phyloP scores from a whole-genome alignment of 2,888 invertebrate genomes.

The Drosophila infuscata region DNA sequence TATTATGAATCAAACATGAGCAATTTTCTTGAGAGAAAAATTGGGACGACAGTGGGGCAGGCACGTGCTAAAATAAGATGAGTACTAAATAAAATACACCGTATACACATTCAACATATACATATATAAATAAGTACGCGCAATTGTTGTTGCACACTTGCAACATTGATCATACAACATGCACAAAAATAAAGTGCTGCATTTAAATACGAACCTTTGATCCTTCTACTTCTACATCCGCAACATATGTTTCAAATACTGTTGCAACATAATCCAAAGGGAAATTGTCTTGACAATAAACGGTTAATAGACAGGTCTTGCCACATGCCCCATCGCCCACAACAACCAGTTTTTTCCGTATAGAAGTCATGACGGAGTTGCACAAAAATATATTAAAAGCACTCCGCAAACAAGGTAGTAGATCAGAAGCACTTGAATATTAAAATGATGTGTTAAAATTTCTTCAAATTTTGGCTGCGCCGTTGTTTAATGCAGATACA shows the following conservation, averaged over 20 bases:
- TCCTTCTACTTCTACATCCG: conserved; percentile 98
- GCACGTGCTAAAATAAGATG: conserved; percentile 53
- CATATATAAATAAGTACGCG: conserved; percentile 19
- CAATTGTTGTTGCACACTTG: conserved; percentile 29
- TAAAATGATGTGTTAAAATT: conserved; percentile 7
- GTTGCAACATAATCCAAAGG: conserved; percentile 99
- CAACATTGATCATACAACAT: conserved; percentile 2
- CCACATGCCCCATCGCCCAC: conserved; percentile 99
- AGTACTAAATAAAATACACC: conserved; percentile 46
- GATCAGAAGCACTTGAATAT: conserved; percentile 85
- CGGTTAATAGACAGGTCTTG: conserved; percentile 98
- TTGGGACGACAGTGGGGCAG: conserved; percentile 29
- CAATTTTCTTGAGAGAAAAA: conserved; percentile 11
- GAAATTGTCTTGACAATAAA: conserved; percentile 99
- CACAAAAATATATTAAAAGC: not conserved
- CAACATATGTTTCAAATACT: conserved; percentile 99
- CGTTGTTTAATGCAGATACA: conserved; percentile 19
- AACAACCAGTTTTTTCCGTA: conserved; percentile 98
- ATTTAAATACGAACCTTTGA: conserved; percentile 88
- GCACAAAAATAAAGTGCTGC: conserved; percentile 7
- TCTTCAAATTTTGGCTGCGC: not conserved
- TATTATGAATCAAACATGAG: conserved; percentile 44
- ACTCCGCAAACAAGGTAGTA: not conserved
- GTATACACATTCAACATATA: conserved; percentile 8
- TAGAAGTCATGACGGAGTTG: conserved; percentile 90